Conservation (phyloP, 2,113 vertebrate species). For the Pleuronectes platessa region DNA sequence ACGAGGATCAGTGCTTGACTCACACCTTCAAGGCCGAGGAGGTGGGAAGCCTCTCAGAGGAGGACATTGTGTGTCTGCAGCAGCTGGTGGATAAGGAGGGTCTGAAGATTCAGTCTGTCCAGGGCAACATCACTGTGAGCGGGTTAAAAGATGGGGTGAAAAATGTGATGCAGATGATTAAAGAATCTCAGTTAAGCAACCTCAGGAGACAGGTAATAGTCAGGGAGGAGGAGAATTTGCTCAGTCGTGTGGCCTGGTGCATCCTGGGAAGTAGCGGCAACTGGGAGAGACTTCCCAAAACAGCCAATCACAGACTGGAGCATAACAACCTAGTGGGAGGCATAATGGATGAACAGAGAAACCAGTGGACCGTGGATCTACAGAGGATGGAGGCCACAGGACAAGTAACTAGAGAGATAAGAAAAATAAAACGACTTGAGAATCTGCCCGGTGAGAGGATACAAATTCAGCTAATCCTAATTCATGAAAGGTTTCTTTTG, state of each 20-base stretch:
- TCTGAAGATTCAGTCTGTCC: conserved; percentile 14
- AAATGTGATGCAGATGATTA: conserved; percentile 33
- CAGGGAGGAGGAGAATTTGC: conserved; percentile 56
- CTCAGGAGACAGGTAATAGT: conserved; percentile 38
- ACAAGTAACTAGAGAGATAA: fast-evolving
- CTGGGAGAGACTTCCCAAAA: conserved; percentile 72
- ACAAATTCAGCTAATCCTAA: too few species aligned
- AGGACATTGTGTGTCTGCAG: conserved; percentile 12
- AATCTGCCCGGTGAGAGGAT: conserved; percentile 55
- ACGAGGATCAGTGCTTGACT: conserved; percentile 53
- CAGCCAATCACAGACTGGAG: conserved; percentile 67
- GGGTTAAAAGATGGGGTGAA: conserved; percentile 67
- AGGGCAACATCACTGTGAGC: conserved; percentile 27
- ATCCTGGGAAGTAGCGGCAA: conserved; percentile 40
- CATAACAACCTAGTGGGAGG: background rate
- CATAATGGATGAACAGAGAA: conserved; percentile 52
- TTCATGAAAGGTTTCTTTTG: too few species aligned
- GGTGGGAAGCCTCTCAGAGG: conserved; percentile 4
- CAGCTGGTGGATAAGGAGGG: conserved; percentile 30
- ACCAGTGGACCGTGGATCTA: conserved; percentile 49
- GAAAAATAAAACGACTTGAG: conserved; percentile 63
- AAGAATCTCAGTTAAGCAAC: fast-evolving
- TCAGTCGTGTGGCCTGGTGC: conserved; percentile 68
- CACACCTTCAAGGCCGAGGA: conserved; percentile 33
- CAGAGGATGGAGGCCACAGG: conserved; percentile 19